Conservation (phyloP, 2,888 invertebrate genomes). For the Acanthococcus lagerstroemiae region DNA sequence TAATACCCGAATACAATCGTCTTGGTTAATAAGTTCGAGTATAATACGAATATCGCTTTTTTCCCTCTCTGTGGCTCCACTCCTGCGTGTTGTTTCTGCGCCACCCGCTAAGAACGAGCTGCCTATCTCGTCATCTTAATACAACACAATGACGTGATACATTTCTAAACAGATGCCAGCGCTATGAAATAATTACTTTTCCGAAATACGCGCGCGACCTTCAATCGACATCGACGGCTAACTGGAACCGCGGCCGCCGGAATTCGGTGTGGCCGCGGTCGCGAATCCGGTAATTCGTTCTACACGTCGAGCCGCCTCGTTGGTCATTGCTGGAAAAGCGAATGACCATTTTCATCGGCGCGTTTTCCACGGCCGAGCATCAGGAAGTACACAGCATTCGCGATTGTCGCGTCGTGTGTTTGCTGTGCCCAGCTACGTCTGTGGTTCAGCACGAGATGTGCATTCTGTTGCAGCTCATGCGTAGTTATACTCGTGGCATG, state of each 20-base stretch:
- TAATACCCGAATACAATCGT: conserved; percentile 11
- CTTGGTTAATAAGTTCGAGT: conserved; percentile 8
- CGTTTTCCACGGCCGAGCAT: too few relatives aligned
- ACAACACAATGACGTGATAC: conserved; percentile 30
- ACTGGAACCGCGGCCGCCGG: background rate
- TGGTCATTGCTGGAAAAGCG: too few relatives aligned
- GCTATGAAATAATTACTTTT: conserved; percentile 27
- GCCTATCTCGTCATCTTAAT: conserved; percentile 27
- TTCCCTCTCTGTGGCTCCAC: background rate
- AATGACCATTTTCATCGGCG: too few relatives aligned
- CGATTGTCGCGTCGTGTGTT: too few relatives aligned
- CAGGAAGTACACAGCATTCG: too few relatives aligned
- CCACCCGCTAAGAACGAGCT: conserved; percentile 22
- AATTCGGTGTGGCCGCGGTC: background rate
- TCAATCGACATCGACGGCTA: background rate
- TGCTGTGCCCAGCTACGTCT: too few relatives aligned
- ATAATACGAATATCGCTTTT: conserved; percentile 6
- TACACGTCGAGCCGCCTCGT: background rate
- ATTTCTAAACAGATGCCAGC: conserved; percentile 25
- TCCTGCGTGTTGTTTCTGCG: conserved; percentile 1
- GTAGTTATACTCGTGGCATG: too few relatives aligned
- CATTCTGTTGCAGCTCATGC: too few relatives aligned
- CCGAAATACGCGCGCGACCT: conserved; percentile 3
- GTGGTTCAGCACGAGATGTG: too few relatives aligned
- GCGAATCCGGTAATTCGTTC: background rate